phyloP scores from a whole-genome alignment of 2,888 invertebrate genomes.

The Hipparchia sbordonii region DNA sequence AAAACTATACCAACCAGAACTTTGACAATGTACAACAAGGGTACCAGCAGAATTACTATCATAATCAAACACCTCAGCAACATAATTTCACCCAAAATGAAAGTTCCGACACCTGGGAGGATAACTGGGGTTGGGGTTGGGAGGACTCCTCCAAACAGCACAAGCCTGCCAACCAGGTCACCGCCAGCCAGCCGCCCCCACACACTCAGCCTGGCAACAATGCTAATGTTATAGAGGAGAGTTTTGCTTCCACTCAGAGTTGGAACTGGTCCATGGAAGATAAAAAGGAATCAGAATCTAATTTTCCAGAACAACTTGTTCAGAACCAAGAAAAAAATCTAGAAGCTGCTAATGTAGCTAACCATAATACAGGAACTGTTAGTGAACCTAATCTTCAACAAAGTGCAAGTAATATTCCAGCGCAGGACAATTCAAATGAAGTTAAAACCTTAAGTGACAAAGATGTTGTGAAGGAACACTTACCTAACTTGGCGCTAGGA shows the following conservation, averaged over 20 bases:
- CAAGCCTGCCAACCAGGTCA: conserved; percentile 48
- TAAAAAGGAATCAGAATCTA: conserved; percentile 55
- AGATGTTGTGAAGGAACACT: conserved; percentile 66
- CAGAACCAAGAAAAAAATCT: conserved; percentile 45
- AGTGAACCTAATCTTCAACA: conserved; percentile 46
- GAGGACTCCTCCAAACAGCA: conserved; percentile 78
- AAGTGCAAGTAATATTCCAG: conserved; percentile 45
- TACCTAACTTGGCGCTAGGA: conserved; percentile 73
- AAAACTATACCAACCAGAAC: conserved; percentile 60
- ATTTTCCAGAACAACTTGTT: conserved; percentile 35
- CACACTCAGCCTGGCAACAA: conserved; percentile 56
- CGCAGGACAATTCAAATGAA: conserved; percentile 53
- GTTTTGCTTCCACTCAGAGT: conserved; percentile 80
- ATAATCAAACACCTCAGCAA: conserved; percentile 56
- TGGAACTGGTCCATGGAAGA: conserved; percentile 86
- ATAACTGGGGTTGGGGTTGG: conserved; percentile 85
- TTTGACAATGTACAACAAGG: conserved; percentile 54
- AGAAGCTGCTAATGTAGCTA: conserved; percentile 31
- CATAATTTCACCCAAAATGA: conserved; percentile 55
- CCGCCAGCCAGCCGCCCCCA: conserved; percentile 40
- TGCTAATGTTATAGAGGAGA: conserved; percentile 82
- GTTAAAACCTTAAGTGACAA: conserved; percentile 67
- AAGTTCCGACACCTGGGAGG: conserved; percentile 67
- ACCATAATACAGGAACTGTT: background rate
- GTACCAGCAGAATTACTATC: conserved; percentile 64